phyloP scores from a whole-genome alignment of 2,797 vertebrate species.

The Geotrypetes seraphini region DNA sequence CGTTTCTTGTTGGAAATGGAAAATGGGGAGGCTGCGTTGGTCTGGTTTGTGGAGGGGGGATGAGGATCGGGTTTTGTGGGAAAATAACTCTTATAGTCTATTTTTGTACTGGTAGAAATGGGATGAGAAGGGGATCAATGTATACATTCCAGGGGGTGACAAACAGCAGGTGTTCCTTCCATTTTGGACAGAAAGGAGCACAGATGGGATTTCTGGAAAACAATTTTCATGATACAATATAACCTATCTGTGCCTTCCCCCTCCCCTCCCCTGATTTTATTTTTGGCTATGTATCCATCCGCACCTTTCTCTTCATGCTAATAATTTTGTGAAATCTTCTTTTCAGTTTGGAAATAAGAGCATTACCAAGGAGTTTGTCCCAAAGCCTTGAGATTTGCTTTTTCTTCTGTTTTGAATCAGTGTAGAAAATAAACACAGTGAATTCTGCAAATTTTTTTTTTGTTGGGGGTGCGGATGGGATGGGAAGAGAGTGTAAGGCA shows the following conservation, averaged over 20 bases:
- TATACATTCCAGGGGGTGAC: neutral
- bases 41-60: neutral
- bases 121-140: conserved; percentile 6
- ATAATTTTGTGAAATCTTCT: conserved; percentile 32
- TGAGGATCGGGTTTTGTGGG: neutral
- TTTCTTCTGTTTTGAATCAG: conserved; percentile 7
- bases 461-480: no score
- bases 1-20: neutral
- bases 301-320: conserved; percentile 4
- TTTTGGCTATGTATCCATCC: conserved; percentile 17
- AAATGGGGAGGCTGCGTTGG: neutral
- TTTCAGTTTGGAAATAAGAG: neutral
- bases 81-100: no score
- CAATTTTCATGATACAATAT: no score
- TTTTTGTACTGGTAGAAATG: neutral
- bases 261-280: conserved; percentile 32
- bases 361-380: conserved; percentile 3
- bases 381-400: neutral
- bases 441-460: neutral
- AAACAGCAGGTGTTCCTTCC: neutral
- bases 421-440: neutral
- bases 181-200: neutral
- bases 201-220: no score
- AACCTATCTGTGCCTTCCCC: conserved; percentile 25
- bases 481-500: neutral